A percentile compares a stretch with the other conserved stretches of the same genome.
These are phyloP conservation scores for Eupithecia inturbata DNA, from an alignment of 2,888 invertebrate species.

Conservation along the genomic window DNA sequence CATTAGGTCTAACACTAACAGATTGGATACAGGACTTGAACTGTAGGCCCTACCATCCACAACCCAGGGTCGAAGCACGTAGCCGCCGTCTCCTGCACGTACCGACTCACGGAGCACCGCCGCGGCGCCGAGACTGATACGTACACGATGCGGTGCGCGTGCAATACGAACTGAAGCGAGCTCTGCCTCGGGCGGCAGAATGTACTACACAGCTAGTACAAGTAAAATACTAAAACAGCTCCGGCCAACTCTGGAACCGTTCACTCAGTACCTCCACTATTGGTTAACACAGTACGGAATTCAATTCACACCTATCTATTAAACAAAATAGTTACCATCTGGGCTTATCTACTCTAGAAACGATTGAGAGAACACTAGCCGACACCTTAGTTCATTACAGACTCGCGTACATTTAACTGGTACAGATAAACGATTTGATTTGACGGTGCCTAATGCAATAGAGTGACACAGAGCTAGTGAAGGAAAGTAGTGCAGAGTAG, in stretches of 20 bases:
- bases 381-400: background rate
- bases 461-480: background rate
- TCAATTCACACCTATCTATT: slow-evolving; percentile 31
- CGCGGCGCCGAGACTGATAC: background rate
- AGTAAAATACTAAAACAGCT: slow-evolving; percentile 22
- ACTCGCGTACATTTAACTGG: background rate
- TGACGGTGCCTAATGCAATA: background rate
- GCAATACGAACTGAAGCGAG: no score
- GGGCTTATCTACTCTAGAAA: slow-evolving; percentile 26
- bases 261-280: slow-evolving; percentile 17
- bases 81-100: no score
- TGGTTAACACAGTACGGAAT: slow-evolving; percentile 26
- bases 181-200: background rate
- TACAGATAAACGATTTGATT: background rate
- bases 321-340: slow-evolving; percentile 25
- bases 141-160: no score
- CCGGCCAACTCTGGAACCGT: slow-evolving; percentile 17
- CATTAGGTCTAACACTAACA: background rate
- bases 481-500: slow-evolving; percentile 16
- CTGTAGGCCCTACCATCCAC: background rate
- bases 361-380: background rate
- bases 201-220: slow-evolving; percentile 15
- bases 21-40: background rate
- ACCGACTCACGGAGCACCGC: no score
- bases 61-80: no score